Evolutionary conservation across 2,113 vertebrate species (phyloP).

Genomic region (Leptodactylus fuscus): DNA sequence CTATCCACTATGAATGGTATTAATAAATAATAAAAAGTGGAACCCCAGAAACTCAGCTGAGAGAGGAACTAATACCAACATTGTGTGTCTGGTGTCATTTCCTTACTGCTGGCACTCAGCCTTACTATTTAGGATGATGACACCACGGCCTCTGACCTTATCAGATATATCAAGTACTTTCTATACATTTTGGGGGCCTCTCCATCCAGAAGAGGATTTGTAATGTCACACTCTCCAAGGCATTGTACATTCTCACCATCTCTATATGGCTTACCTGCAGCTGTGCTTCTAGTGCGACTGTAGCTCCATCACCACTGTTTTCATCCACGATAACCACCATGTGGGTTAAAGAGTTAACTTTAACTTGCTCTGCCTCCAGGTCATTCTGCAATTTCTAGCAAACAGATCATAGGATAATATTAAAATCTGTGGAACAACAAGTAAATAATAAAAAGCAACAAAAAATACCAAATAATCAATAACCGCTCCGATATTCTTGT

Average conservation of each 20-base stretch:
- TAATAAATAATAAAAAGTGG: no score
- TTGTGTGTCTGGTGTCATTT: no score
- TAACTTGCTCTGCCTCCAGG: conserved; percentile 93
- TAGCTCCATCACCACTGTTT: conserved; percentile 89
- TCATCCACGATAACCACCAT: conserved; percentile 99
- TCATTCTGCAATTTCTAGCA: conserved; percentile 88
- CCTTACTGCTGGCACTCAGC: no score
- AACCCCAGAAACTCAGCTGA: no score
- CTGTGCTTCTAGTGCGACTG: conserved; percentile 89
- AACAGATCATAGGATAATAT: conserved; percentile 29
- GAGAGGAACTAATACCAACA: no score
- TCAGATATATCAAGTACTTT: no score
- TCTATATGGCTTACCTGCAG: conserved; percentile 80
- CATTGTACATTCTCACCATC: background rate
- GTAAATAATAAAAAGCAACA: background rate
- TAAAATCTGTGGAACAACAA: background rate
- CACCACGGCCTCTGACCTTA: no score
- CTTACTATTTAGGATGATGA: no score
- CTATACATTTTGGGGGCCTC: no score
- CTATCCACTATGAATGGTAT: no score
- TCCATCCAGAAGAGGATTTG: no score
- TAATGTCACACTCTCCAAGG: no score
- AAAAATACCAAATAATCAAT: background rate
- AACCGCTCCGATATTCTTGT: background rate
- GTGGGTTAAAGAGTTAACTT: conserved; percentile 97